A percentile compares a stretch with the other conserved stretches of the same genome.
These are phyloP conservation scores for Thaleichthys pacificus DNA, from an alignment of 2,797 vertebrate species.

Conservation along the genomic window DNA sequence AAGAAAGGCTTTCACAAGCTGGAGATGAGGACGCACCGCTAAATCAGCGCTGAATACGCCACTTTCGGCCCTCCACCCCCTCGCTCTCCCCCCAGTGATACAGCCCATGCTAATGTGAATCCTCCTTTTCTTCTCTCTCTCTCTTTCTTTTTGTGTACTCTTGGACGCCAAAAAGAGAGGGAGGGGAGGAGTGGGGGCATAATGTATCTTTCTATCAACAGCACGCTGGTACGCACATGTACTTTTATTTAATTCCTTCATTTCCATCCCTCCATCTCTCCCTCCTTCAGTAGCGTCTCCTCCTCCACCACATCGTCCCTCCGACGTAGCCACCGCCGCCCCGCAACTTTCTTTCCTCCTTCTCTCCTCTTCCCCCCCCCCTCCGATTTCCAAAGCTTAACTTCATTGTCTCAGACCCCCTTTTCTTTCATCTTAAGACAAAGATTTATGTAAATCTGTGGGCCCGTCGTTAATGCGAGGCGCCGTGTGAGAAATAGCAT, in stretches of 20 bases:
- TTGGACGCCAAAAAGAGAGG: slow-evolving; percentile 25
- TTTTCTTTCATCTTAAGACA: slow-evolving; percentile 83
- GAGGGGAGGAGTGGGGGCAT: slow-evolving; percentile 37
- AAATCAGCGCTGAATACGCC: slow-evolving; percentile 62
- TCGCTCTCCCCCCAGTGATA: too few species aligned
- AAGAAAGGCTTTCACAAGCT: slow-evolving; percentile 1
- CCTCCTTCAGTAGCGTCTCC: slow-evolving; percentile 21
- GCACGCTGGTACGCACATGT: slow-evolving; percentile 62
- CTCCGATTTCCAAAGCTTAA: slow-evolving; percentile 79
- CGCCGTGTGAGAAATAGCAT: slow-evolving; percentile 80
- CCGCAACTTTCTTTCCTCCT: slow-evolving; percentile 25
- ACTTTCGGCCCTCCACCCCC: slow-evolving; percentile 39
- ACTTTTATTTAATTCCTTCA: slow-evolving; percentile 45
- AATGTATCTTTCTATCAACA: slow-evolving; percentile 63
- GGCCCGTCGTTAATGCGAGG: slow-evolving; percentile 77
- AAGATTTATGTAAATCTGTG: slow-evolving; percentile 86
- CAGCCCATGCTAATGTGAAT: slow-evolving; percentile 43
- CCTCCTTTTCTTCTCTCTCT: slow-evolving; percentile 18
- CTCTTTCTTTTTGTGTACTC: slow-evolving; percentile 26
- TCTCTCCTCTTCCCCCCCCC: slow-evolving; percentile 45
- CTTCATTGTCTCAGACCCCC: slow-evolving; percentile 80
- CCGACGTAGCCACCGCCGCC: slow-evolving; percentile 9
- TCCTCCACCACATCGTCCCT: slow-evolving; percentile 29
- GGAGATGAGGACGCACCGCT: slow-evolving; percentile 40
- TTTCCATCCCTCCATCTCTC: slow-evolving; percentile 13